Percentiles rank a stretch among this genome's conserved stretches.
phyloP scores from a whole-genome alignment of 2,888 invertebrate species.

The Oscheius sp. region DNA sequence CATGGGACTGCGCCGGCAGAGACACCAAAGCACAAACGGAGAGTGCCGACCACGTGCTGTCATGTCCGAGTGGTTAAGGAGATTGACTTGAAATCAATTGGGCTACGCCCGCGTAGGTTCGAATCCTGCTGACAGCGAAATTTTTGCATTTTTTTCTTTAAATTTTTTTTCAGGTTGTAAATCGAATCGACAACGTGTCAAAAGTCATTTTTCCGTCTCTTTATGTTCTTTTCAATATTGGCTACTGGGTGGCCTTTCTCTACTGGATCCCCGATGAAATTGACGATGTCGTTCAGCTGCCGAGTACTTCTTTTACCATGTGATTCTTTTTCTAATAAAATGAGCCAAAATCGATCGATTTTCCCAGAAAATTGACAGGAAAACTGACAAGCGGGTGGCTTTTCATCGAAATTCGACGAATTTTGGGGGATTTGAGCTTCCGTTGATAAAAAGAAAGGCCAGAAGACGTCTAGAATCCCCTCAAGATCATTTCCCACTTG shows the following conservation, averaged over 20 bases:
- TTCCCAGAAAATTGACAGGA: too few species aligned
- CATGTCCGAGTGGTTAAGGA: conserved; percentile 66
- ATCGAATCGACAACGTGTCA: conserved; percentile 63
- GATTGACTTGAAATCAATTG: conserved; percentile 68
- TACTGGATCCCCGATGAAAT: conserved; percentile 69
- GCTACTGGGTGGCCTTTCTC: conserved; percentile 85
- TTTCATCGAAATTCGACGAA: too few species aligned
- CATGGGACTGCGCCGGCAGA: too few species aligned
- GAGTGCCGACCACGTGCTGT: conserved; percentile 7
- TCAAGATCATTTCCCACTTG: too few species aligned
- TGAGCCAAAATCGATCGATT: too few species aligned
- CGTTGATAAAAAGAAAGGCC: too few species aligned
- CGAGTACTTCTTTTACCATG: not conserved
- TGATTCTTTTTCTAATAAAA: too few species aligned
- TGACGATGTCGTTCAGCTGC: conserved; percentile 45
- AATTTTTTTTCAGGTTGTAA: conserved; percentile 49
- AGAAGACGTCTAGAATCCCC: too few species aligned
- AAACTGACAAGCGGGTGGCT: too few species aligned
- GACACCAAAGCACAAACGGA: too few species aligned
- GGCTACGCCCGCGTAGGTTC: conserved; percentile 70
- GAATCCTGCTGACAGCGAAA: conserved; percentile 68
- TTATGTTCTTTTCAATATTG: conserved; percentile 84
- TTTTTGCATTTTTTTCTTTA: not conserved
- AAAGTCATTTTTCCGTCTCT: conserved; percentile 82
- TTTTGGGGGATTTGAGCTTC: too few species aligned